These are phyloP conservation scores for Athalia rosae DNA, from an alignment of 2,888 invertebrate species.

Conservation along the genomic window DNA sequence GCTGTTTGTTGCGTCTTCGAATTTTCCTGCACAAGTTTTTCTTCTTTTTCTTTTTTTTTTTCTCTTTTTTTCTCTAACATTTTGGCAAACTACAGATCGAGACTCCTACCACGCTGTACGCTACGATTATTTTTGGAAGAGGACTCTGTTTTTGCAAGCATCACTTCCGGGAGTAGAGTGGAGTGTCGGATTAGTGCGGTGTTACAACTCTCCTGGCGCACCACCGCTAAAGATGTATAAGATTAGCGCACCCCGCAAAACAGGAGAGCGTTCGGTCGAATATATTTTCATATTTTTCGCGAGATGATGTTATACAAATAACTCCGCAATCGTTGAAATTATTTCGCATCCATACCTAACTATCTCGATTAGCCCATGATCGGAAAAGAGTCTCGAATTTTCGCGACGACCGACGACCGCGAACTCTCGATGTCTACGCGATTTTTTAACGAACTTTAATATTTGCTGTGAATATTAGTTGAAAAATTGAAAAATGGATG, in stretches of 20 bases:
- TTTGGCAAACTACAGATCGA: slow-evolving; percentile 5
- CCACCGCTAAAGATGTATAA: neutral
- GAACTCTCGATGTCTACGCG: no score
- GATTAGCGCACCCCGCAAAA: neutral
- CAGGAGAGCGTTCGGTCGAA: no score
- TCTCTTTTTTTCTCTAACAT: neutral
- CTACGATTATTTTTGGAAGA: slow-evolving; percentile 37
- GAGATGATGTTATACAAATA: no score
- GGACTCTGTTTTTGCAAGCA: slow-evolving; percentile 4
- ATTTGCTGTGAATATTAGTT: neutral
- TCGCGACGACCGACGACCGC: no score
- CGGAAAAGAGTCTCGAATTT: no score
- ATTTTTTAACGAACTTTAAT: no score
- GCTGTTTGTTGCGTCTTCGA: no score
- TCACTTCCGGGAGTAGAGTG: slow-evolving; percentile 15
- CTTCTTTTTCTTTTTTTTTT: neutral
- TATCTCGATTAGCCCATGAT: no score
- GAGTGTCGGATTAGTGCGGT: slow-evolving; percentile 4
- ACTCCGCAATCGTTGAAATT: neutral
- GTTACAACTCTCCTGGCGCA: slow-evolving; percentile 17
- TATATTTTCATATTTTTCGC: no score
- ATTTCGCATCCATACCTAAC: neutral
- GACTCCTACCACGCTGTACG: neutral
- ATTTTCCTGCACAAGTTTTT: no score
- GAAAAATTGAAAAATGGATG: neutral